Evolutionary conservation across 2,797 vertebrate species (phyloP).

Genomic region (Melanogrammus aeglefinus): DNA sequence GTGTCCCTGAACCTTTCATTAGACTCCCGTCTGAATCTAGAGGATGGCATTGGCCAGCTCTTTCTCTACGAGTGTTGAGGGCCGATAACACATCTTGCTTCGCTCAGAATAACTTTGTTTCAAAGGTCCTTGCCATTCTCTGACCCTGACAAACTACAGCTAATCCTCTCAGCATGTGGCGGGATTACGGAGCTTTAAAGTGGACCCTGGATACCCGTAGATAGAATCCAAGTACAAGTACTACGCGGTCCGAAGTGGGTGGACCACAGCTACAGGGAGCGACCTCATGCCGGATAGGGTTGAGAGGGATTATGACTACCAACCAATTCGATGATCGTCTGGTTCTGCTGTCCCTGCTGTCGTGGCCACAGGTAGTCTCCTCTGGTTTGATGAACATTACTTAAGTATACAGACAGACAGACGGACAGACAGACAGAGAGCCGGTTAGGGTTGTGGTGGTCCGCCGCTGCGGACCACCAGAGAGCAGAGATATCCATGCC

Average conservation of each 20-base stretch:
- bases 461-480: neutral
- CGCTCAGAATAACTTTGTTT: neutral
- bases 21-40: neutral
- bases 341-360: constrained; percentile 15
- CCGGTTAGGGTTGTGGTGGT: no score
- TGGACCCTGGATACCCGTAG: constrained; percentile 22
- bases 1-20: neutral
- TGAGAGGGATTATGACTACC: constrained; percentile 19
- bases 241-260: constrained; percentile 5
- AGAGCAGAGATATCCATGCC: neutral
- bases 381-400: neutral
- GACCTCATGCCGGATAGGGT: constrained; percentile 16
- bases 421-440: no score
- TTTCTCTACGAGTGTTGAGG: neutral
- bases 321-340: no score
- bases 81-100: neutral
- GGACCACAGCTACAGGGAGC: neutral
- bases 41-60: neutral
- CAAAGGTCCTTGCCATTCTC: neutral
- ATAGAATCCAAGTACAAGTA: constrained; percentile 3
- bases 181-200: constrained; percentile 57
- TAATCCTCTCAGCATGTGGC: constrained; percentile 49
- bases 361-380: neutral
- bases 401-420: no score
- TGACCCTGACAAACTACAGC: constrained; percentile 22